Conservation (phyloP, 2,797 vertebrate species). For the Argya squamiceps region DNA sequence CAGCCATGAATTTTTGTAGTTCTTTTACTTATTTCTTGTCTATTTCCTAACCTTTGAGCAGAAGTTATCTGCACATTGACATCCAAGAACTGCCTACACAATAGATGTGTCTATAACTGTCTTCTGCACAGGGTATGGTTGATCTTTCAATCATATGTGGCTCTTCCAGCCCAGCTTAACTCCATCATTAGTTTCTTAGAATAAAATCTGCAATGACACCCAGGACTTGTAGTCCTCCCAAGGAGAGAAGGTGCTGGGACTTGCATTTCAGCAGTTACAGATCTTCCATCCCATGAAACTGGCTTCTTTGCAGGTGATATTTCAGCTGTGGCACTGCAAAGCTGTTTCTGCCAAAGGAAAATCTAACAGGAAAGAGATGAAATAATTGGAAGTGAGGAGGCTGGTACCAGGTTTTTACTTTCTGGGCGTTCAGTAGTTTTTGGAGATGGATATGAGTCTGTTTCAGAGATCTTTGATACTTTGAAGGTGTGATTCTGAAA, state of each 20-base stretch:
- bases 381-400: background rate
- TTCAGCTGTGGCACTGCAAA: background rate
- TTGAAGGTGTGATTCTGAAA: background rate
- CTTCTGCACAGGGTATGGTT: background rate
- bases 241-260: background rate
- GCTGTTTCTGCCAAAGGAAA: background rate
- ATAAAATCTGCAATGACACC: background rate
- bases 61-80: background rate
- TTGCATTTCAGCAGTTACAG: background rate
- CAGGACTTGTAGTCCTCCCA: background rate
- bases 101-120: background rate
- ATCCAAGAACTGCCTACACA: background rate
- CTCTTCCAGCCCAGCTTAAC: background rate
- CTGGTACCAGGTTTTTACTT: background rate
- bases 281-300: background rate
- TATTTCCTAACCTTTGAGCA: background rate
- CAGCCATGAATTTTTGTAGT: background rate
- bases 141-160: background rate
- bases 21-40: background rate
- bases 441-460: background rate
- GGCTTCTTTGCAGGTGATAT: background rate
- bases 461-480: background rate
- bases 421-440: background rate
- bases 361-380: fast-evolving
- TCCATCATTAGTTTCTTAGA: background rate